Evolutionary conservation across 2,113 vertebrate species (phyloP).

Genomic region (Phoenicopterus ruber): DNA sequence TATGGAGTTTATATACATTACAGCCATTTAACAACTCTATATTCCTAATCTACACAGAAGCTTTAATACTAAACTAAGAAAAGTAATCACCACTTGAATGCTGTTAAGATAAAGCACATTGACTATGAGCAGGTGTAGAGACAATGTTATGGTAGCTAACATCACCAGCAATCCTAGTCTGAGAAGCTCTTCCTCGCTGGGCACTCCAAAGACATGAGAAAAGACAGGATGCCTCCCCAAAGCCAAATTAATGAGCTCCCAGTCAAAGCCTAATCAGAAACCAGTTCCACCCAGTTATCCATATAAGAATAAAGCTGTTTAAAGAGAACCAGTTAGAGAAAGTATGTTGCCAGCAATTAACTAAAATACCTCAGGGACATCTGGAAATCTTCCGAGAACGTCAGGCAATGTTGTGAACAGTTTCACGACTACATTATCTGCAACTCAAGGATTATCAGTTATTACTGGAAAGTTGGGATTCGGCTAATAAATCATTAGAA

Average conservation of each 20-base stretch:
- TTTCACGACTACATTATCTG: neutral
- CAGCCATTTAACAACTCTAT: neutral
- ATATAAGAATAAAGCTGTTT: neutral
- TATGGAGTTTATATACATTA: neutral
- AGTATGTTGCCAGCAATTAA: neutral
- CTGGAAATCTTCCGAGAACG: neutral
- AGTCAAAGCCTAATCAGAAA: neutral
- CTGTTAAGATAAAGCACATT: neutral
- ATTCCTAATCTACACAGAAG: neutral
- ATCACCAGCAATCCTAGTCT: neutral
- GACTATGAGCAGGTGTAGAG: neutral
- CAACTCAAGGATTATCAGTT: neutral
- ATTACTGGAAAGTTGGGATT: neutral
- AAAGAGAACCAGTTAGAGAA: neutral
- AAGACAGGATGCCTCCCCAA: neutral
- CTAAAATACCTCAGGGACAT: neutral
- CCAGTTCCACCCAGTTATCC: neutral
- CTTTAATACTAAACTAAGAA: neutral
- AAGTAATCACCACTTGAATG: neutral
- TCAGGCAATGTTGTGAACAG: neutral
- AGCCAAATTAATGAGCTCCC: neutral
- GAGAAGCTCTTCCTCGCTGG: neutral
- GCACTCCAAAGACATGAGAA: neutral
- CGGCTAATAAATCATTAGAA: neutral
- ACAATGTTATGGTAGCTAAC: neutral